A percentile compares a stretch with the other conserved stretches of the same genome.
Evolutionary conservation across 2,113 vertebrate species (phyloP).

Genomic region (Barbus barbus): DNA sequence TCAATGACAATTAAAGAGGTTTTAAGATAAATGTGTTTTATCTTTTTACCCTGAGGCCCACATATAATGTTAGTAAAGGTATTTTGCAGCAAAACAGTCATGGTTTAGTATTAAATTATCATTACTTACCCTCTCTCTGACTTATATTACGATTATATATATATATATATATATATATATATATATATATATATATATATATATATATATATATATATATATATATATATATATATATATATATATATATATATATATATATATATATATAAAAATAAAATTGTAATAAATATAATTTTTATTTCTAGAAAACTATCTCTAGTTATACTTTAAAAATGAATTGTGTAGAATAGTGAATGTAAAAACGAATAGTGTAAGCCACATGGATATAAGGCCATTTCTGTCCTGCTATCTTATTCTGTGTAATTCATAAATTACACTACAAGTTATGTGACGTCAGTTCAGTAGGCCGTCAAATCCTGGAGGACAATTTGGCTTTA

Average conservation of each 20-base stretch:
- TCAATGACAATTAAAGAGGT: not conserved
- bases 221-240: too few relatives aligned
- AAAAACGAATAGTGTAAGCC: too few relatives aligned
- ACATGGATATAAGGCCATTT: not conserved
- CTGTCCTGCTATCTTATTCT: not conserved
- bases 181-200: too few relatives aligned
- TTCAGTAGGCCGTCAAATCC: not conserved
- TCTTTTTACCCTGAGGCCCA: not conserved
- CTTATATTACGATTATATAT: too few relatives aligned
- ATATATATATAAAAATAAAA: too few relatives aligned
- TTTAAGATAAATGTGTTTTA: constrained; percentile 6
- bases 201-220: too few relatives aligned
- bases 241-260: too few relatives aligned
- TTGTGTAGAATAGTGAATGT: too few relatives aligned
- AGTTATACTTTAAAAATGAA: too few relatives aligned
- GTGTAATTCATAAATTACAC: constrained; percentile 7
- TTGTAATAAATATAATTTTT: too few relatives aligned
- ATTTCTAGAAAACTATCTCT: too few relatives aligned
- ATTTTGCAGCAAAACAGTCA: not conserved
- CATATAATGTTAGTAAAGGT: constrained; percentile 1
- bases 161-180: too few relatives aligned
- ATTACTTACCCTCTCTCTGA: not conserved
- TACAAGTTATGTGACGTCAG: not conserved
- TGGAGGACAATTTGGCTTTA: not conserved
- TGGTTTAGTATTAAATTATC: not conserved